phyloP scores from a whole-genome alignment of 2,888 invertebrate genomes.

The Drosophila histrio region DNA sequence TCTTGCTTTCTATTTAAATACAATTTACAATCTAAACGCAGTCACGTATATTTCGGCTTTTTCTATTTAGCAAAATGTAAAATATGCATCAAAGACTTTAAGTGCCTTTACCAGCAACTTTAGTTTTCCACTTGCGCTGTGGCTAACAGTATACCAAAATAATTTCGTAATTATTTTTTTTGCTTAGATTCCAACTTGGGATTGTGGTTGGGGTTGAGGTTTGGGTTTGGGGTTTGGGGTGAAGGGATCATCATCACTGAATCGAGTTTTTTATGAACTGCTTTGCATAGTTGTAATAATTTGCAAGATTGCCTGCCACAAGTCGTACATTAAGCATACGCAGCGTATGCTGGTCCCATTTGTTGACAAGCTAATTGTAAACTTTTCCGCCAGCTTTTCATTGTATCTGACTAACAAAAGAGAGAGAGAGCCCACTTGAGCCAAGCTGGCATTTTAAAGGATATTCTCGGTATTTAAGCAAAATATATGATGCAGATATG shows the following conservation, averaged over 20 bases:
- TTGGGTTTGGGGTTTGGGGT: constrained; percentile 6
- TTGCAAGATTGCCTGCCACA: constrained; percentile 10
- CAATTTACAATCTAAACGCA: background rate
- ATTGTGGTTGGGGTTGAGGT: background rate
- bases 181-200: background rate
- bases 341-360: constrained; percentile 38
- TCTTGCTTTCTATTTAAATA: background rate
- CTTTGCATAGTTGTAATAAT: constrained; percentile 34
- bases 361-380: constrained; percentile 73
- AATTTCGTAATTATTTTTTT: constrained; percentile 33
- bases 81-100: constrained; percentile 47
- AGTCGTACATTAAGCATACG: constrained; percentile 56
- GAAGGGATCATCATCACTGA: constrained; percentile 13
- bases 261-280: constrained; percentile 37
- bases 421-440: constrained; percentile 7
- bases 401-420: constrained; percentile 44
- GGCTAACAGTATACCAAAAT: constrained; percentile 32
- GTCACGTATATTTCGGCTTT: background rate
- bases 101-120: constrained; percentile 10
- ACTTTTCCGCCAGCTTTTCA: constrained; percentile 58
- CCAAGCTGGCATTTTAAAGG: constrained; percentile 42
- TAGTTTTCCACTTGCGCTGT: constrained; percentile 9
- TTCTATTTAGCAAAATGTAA: constrained; percentile 6
- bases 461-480: constrained; percentile 36
- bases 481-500: constrained; percentile 45